Percentiles rank a stretch among this genome's conserved stretches.
phyloP scores from a whole-genome alignment of 2,113 vertebrate species.

The Lamprotornis superbus region DNA sequence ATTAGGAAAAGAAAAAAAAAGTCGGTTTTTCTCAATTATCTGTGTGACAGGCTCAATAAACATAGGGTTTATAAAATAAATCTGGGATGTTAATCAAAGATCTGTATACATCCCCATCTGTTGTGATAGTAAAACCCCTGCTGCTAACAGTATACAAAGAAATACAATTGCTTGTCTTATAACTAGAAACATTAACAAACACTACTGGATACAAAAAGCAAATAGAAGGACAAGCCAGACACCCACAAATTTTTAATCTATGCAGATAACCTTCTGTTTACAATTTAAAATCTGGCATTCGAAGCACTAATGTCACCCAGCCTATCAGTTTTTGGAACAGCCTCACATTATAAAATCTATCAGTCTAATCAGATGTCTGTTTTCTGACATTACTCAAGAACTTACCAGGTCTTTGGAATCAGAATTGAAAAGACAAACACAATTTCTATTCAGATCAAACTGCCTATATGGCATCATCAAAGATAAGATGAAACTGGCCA shows the following conservation, averaged over 20 bases:
- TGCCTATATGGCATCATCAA: background rate
- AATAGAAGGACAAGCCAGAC: conserved; percentile 4
- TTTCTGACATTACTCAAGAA: background rate
- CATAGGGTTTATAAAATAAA: background rate
- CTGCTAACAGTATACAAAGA: background rate
- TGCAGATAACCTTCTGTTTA: conserved; percentile 12
- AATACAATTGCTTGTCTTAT: conserved; percentile 1
- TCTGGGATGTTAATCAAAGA: conserved; percentile 29
- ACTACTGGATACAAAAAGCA: background rate
- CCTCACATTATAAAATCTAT: background rate
- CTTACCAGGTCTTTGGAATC: background rate
- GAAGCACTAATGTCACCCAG: background rate
- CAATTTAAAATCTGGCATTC: background rate
- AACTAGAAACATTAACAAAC: conserved; percentile 15
- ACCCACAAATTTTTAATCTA: conserved; percentile 31
- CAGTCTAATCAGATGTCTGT: background rate
- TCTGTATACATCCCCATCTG: conserved; percentile 33
- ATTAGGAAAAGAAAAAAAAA: background rate
- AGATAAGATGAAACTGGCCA: background rate
- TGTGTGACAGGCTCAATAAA: background rate
- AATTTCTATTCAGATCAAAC: background rate
- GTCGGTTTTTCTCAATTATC: background rate
- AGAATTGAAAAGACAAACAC: background rate
- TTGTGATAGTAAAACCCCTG: conserved; percentile 21
- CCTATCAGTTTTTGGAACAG: background rate